Evolutionary conservation across 2,888 invertebrate genomes (phyloP).

Genomic region (Nemapogon koenigi): DNA sequence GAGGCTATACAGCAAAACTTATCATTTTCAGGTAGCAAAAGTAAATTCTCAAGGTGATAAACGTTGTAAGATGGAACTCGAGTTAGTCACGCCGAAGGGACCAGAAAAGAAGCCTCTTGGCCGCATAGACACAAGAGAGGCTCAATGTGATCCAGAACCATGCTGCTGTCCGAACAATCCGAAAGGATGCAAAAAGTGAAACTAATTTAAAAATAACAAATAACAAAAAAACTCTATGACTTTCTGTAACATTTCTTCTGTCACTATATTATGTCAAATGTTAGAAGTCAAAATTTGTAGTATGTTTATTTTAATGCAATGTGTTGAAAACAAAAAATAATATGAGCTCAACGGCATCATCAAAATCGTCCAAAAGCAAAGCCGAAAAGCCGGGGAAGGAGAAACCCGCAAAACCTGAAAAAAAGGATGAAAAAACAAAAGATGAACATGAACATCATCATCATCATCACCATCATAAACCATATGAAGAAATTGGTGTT

Average conservation of each 20-base stretch:
- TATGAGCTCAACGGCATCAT: no score
- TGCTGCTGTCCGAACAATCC: conserved; percentile 20
- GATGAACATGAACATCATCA: no score
- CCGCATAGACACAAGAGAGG: conserved; percentile 44
- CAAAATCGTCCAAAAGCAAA: no score
- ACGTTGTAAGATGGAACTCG: conserved; percentile 65
- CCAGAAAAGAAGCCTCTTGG: conserved; percentile 56
- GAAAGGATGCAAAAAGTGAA: neutral
- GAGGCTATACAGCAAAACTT: neutral
- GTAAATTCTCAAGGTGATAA: conserved; percentile 43
- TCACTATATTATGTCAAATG: neutral
- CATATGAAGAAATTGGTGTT: no score
- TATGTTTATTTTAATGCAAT: no score
- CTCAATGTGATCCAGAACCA: conserved; percentile 43
- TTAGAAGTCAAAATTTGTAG: conserved; percentile 1
- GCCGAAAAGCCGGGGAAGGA: no score
- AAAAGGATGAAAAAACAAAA: no score
- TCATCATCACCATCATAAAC: no score
- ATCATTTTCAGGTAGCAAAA: conserved; percentile 35
- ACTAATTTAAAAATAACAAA: conserved; percentile 1
- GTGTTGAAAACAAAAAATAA: no score
- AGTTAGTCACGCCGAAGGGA: conserved; percentile 70
- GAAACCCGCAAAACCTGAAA: neutral
- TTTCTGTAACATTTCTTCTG: neutral
- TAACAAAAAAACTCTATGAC: neutral